Evolutionary conservation across 2,113 vertebrate species (phyloP).

Genomic region (Pardalotus punctatus): DNA sequence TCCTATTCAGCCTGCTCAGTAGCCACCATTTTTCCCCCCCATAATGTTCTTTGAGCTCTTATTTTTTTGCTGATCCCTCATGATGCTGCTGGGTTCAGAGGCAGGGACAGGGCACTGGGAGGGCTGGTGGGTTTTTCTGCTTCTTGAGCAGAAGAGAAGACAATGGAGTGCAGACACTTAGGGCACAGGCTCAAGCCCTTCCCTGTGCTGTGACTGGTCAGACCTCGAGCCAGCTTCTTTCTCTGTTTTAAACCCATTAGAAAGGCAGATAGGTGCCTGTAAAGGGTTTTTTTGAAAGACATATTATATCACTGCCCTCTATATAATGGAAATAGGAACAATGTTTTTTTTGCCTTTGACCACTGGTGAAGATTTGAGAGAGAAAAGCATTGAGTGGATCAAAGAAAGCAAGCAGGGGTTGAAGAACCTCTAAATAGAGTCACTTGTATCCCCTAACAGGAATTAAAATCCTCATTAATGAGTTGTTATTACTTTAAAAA

Average conservation of each 20-base stretch:
- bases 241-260: background rate
- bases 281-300: background rate
- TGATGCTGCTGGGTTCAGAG: background rate
- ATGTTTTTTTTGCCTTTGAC: background rate
- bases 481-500: background rate
- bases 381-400: background rate
- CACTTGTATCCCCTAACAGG: background rate
- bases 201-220: background rate
- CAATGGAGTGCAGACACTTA: background rate
- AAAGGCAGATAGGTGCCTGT: background rate
- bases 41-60: background rate
- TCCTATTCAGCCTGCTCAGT: background rate
- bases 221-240: background rate
- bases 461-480: background rate
- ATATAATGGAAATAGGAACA: background rate
- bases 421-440: background rate
- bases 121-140: background rate
- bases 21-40: background rate
- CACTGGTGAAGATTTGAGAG: background rate
- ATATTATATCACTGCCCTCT: background rate
- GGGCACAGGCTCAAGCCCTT: background rate
- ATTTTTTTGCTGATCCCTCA: background rate
- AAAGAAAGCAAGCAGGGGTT: background rate
- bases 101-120: background rate
- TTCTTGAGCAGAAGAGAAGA: background rate